Evolutionary conservation across 2,113 vertebrate species (phyloP), one percentile per base, ranked within the genome.

Genomic region (Megalops atlanticus): DNA sequence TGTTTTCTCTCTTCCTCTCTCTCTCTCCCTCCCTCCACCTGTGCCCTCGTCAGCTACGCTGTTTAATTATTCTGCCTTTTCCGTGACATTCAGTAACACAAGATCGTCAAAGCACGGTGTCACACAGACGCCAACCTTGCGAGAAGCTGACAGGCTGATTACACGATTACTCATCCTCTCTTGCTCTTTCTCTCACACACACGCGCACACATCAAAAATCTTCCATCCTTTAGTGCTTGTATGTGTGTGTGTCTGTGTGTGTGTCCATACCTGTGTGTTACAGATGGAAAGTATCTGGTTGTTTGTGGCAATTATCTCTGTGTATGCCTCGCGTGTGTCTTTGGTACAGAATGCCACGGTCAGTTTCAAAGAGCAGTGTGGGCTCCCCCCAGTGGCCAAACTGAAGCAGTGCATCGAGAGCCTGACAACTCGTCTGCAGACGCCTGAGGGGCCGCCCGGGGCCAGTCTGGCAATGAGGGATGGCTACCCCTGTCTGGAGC

Each of bases 361-460:
- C 84, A 95, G 95, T 0, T 90, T 99, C 83, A 99, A 98, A 89
- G 98, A 99, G 89, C 95, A 97, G 84, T 99, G 98, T n/a, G 98
- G 98, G 89, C 96, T 99, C 85, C 96, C 97, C 58, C 94, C 96
- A 5, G 97, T 96, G 64, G 95, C 96, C 77, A 99, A 96, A 85
- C 91, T 98, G 85, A 99, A 99, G 91, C 98, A 99, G 94, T 99
- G 98, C 93, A 97, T 99, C 90, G 91, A 98, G 88, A 97, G 95
- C 21, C 87, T 99, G 87, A 94, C 96, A 83, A 95, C 97, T 0
- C 92, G 98, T 43, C 95, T 99, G 1, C 92, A 97, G 82, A 91
- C 87, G 85, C 86, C 94, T 0, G 97, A 98, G 81, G 96, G 91
- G 27, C 6, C 83, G 0, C 94, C 96, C 49, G 95, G 94, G 0